Evolutionary conservation across 2,797 vertebrate genomes (phyloP), one percentile per base, ranked within the genome.

Genomic region (Thunnus albacares): DNA sequence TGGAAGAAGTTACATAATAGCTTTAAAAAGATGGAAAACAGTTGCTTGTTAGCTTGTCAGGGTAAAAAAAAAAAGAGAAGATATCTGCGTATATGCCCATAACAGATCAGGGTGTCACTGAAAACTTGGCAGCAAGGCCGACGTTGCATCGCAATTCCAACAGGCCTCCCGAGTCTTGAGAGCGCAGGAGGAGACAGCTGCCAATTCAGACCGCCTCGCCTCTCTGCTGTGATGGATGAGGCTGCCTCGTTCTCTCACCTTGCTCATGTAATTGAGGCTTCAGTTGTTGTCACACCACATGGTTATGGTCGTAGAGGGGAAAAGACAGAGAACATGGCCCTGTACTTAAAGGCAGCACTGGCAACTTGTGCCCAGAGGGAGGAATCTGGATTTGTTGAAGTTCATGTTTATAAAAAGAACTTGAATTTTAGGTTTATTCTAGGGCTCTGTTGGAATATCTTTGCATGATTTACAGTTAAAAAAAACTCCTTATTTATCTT

Each of bases 211-310:
- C 71, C 15, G 81, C 65, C 79, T 75, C 43, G 69, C 75, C 79
- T 78, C 86, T 60, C 49, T 0, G n/a, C 75, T 1, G 81, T 93
- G 90, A 93, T 90, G 83, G 92, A 93, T 89, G 90, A 85, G 85
- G 47, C 86, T 69, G 79, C 63, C 77, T 75, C 75, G 0, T 20
- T 70, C 69, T 51, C 82, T 90, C 81, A 83, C 90, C 90, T 87
- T 74, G 85, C 70, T 81, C 28, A 0, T 62, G 85, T 88, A 85
- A 89, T 83, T 75, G 83, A 90, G 65, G 86, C 81, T 69, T 86
- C 83, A 65, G 70, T 74, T 74, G 69, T 35, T 66, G 62, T 78
- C 66, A 66, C 51, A 13, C 47, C 47, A 35, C 68, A 11, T 3
- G 49, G 24, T 22, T 4, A 35, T 47, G 64, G 56, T 62, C 81